Conservation (phyloP, 2,113 vertebrate species). For the Turdus rufiventris region DNA sequence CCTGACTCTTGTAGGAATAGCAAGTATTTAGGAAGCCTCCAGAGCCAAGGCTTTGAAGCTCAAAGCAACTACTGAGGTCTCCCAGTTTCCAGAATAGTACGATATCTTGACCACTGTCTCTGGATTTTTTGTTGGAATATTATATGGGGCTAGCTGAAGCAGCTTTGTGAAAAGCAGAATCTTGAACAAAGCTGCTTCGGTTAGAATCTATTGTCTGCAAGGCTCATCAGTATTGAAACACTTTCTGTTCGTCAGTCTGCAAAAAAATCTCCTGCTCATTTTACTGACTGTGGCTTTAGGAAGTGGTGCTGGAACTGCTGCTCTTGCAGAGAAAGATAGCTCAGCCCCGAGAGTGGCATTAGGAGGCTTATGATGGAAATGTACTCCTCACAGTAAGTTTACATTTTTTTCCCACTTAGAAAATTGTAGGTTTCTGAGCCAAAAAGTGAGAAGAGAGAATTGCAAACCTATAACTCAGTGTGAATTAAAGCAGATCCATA, state of each 20-base stretch:
- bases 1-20: neutral
- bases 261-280: neutral
- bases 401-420: neutral
- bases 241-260: neutral
- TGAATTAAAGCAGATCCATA: conserved; percentile 37
- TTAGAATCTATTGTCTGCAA: neutral
- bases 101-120: neutral
- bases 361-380: neutral
- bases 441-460: neutral
- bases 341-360: neutral
- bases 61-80: neutral
- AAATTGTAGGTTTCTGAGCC: neutral
- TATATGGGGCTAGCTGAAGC: neutral
- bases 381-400: neutral
- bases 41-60: conserved; percentile 16
- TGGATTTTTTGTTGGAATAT: neutral
- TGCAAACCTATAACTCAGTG: neutral
- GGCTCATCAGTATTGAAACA: neutral
- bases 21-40: neutral
- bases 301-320: neutral
- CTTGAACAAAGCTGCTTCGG: conserved; percentile 13
- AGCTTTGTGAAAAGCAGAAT: neutral
- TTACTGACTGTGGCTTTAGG: neutral
- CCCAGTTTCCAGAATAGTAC: neutral
- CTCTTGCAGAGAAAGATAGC: neutral